Evolutionary conservation across 2,888 invertebrate genomes (phyloP).

Genomic region (Encarsia formosa): DNA sequence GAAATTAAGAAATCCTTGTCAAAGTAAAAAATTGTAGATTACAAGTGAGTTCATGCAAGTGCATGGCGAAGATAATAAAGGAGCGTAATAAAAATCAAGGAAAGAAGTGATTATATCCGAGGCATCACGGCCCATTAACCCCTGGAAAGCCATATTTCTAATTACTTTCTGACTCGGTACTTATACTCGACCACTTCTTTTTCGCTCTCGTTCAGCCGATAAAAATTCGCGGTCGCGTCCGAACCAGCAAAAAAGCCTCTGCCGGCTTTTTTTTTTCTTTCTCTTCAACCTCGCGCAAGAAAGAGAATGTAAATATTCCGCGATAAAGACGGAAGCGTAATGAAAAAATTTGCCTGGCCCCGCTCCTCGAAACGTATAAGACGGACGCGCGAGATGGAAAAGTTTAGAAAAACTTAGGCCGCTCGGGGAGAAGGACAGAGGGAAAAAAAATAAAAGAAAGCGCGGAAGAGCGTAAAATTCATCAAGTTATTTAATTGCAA

Average conservation of each 20-base stretch:
- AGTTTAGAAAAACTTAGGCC: not conserved
- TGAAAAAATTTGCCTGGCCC: constrained; percentile 1
- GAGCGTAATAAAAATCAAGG: constrained; percentile 28
- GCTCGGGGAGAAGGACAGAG: too few species aligned
- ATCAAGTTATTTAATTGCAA: too few species aligned
- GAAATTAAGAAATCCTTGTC: too few species aligned
- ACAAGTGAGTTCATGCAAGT: not conserved
- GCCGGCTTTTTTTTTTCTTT: too few species aligned
- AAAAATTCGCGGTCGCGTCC: too few species aligned
- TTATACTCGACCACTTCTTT: constrained; percentile 9
- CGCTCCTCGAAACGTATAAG: not conserved
- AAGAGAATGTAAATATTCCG: constrained; percentile 9
- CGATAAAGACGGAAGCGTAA: not conserved
- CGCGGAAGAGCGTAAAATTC: too few species aligned
- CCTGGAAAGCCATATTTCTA: constrained; percentile 46
- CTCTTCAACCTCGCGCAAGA: too few species aligned
- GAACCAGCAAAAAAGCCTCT: too few species aligned
- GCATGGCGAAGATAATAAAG: constrained; percentile 4
- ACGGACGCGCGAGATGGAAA: constrained; percentile 12
- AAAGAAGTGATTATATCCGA: constrained; percentile 37
- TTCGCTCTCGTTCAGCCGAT: constrained; percentile 5
- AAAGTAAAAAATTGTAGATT: too few species aligned
- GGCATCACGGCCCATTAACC: constrained; percentile 47
- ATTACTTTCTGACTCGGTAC: constrained; percentile 36
- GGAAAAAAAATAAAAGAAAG: too few species aligned